Evolutionary conservation across 2,888 invertebrate genomes (phyloP), one percentile per base, ranked within the genome.

Genomic region (Candidula unifasciata): DNA sequence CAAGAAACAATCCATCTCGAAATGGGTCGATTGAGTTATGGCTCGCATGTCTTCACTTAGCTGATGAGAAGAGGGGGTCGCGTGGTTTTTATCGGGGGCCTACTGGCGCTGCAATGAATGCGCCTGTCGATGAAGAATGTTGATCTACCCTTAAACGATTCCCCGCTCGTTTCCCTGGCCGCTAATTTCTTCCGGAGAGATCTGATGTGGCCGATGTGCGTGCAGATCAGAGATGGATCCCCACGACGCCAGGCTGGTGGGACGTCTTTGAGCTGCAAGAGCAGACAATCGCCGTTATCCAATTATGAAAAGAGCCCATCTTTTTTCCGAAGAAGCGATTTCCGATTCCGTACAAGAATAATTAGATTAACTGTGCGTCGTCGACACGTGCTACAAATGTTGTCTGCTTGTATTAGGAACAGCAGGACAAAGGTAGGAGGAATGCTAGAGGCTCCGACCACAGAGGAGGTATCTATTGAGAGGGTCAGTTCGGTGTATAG

Each of bases 121-220:
- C 69, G 30, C 24, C 33, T 27, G 57, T 35, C 82, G 33, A 74
- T 2, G 30, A 82, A 74, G 44, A 74, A 37, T 82, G 82, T 82
- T 82, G 82, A 74, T 82, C 74, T 82, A 71, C 82, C 35, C 74
- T 73, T 82, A 82, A 82, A 82, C 74, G 82, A 73, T 82, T 60
- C 33, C 44, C 27, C 54, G 27, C 64, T 44, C 35, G 27, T 30
- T 13, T 44, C 69, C 73, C 71, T 24, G 68, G 80, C 27, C 80
- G 66, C 80, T 80, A 80, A 80, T 80, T 80, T 80, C 68, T 68
- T 80, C 80, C 66, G 16, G 80, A 68, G 68, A 80, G 80, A 64
- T 52, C 54, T 18, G 76, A 21, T 33, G 35, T 57, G 78, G 57
- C 60, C 78, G 16, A 21, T 78, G n/a, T 54, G 60, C 64, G 35